A percentile compares a stretch with the other conserved stretches of the same genome.
Conservation (phyloP, 2,888 invertebrate species). For the Rhabditoides inermis region DNA sequence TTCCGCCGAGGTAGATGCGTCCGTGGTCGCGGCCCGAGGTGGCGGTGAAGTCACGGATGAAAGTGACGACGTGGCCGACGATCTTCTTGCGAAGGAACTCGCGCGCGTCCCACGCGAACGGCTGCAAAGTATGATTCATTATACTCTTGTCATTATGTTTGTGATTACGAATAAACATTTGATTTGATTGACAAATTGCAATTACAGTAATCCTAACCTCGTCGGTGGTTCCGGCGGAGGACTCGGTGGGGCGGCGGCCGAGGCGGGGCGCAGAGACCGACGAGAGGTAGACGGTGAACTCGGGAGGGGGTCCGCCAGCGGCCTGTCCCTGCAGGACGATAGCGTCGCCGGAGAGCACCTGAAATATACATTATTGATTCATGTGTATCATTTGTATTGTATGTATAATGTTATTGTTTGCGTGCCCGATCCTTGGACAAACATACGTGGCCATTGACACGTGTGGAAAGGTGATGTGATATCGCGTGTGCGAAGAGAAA, state of each 20-base stretch:
- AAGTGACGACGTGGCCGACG: conserved; percentile 69
- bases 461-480: too few relatives aligned
- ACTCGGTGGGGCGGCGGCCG: conserved; percentile 66
- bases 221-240: conserved; percentile 41
- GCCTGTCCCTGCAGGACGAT: conserved; percentile 74
- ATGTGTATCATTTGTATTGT: background rate
- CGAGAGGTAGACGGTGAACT: conserved; percentile 80
- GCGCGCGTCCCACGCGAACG: conserved; percentile 93
- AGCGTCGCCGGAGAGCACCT: conserved; percentile 93
- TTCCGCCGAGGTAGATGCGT: conserved; percentile 43
- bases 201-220: too few relatives aligned
- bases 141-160: too few relatives aligned
- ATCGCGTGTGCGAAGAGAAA: too few relatives aligned
- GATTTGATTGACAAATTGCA: too few relatives aligned
- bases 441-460: too few relatives aligned
- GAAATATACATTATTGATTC: background rate
- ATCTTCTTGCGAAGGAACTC: conserved; percentile 85
- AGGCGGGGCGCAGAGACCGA: conserved; percentile 86
- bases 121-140: conserved; percentile 59
- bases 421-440: too few relatives aligned
- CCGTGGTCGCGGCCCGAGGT: conserved; percentile 82
- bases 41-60: conserved; percentile 71
- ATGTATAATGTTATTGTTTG: background rate
- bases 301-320: conserved; percentile 68
- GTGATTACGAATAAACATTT: too few relatives aligned